Evolutionary conservation across 2,113 vertebrate genomes (phyloP).

Genomic region (Cyanistes caeruleus): DNA sequence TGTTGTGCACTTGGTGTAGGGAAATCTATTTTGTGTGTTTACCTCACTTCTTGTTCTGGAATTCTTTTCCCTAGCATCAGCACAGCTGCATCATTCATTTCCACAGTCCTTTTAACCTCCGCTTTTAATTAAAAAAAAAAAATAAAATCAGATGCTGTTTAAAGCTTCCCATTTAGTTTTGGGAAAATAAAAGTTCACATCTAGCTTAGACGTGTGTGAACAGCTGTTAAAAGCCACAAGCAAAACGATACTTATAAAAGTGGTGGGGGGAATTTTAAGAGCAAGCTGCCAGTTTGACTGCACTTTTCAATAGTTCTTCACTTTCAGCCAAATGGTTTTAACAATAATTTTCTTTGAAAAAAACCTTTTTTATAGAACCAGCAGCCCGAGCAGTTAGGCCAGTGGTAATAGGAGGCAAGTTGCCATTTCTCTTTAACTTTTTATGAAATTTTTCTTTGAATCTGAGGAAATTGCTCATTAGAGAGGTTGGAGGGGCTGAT

Average conservation of each 20-base stretch:
- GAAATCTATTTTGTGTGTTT: slow-evolving; percentile 54
- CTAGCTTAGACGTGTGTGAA: slow-evolving; percentile 61
- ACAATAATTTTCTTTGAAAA: slow-evolving; percentile 61
- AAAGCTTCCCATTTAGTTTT: slow-evolving; percentile 59
- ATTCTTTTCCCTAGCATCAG: slow-evolving; percentile 31
- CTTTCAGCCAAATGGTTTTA: slow-evolving; percentile 59
- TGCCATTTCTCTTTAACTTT: slow-evolving; percentile 60
- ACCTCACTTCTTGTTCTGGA: slow-evolving; percentile 62
- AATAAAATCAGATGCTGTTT: slow-evolving; percentile 63
- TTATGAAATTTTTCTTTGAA: slow-evolving; percentile 58
- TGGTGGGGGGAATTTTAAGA: slow-evolving; percentile 60
- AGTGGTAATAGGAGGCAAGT: slow-evolving; percentile 28
- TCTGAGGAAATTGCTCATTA: slow-evolving; percentile 64
- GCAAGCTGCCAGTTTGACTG: slow-evolving; percentile 53
- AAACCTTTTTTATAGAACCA: slow-evolving; percentile 45
- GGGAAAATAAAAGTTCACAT: slow-evolving; percentile 65
- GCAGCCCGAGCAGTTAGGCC: slow-evolving; percentile 9
- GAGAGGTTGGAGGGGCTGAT: slow-evolving; percentile 5
- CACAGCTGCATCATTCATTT: slow-evolving; percentile 67
- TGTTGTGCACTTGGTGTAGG: not conserved
- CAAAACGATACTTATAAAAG: slow-evolving; percentile 65
- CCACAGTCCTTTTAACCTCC: slow-evolving; percentile 47
- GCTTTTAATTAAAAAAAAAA: slow-evolving; percentile 71
- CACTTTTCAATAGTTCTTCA: slow-evolving; percentile 50
- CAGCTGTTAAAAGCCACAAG: slow-evolving; percentile 70